Evolutionary conservation across 2,888 invertebrate species (phyloP).

Genomic region (Gryllus longicercus): DNA sequence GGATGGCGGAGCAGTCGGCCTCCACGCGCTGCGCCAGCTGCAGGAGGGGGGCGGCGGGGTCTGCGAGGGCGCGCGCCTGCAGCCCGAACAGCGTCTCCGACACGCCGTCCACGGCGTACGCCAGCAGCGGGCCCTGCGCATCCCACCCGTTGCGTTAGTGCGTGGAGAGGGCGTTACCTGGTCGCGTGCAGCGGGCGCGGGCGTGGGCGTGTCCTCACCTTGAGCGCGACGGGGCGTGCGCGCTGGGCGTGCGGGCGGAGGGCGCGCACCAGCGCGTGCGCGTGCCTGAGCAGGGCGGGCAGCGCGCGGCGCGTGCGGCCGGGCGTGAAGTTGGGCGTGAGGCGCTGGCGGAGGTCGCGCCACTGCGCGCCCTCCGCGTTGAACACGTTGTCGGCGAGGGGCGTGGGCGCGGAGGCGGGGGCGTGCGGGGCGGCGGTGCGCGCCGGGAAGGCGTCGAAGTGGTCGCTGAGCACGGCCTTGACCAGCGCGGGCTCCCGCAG

Average conservation of each 20-base stretch:
- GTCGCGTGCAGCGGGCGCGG: no score
- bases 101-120: background rate
- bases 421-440: no score
- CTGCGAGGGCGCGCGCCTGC: background rate
- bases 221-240: background rate
- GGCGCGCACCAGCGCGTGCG: background rate
- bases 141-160: no score
- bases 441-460: no score
- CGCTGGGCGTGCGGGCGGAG: background rate
- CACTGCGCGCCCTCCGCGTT: background rate
- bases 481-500: no score
- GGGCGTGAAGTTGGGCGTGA: background rate
- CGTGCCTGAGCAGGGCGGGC: no score
- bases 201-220: no score
- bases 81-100: background rate
- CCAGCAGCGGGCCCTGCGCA: background rate
- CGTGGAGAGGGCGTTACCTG: no score
- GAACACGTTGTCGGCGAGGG: background rate
- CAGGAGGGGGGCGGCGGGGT: background rate
- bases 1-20: background rate
- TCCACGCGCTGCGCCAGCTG: background rate
- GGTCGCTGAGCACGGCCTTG: no score
- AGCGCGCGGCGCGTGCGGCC: background rate
- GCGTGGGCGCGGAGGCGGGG: background rate
- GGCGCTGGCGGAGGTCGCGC: background rate